Base-by-base conservation (phyloP, 1,140 invertebrate species). In the Papilio dardanus region DNA sequence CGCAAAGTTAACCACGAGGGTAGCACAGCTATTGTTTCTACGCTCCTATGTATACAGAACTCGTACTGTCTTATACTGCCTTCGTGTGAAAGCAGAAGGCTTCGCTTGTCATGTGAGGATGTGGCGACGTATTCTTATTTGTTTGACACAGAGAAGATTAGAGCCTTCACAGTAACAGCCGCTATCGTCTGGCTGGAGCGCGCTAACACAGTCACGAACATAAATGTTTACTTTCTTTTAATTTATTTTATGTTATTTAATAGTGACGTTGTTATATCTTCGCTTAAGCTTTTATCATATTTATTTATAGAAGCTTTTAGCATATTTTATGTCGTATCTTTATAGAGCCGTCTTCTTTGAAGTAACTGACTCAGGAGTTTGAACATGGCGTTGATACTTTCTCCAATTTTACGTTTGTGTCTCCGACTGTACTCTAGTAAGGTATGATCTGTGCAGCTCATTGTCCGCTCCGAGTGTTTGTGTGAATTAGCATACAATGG, bases 401-500 rank as follows among this genome's bases (percentile, higher is more conserved):
- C 1, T 19, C 19, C 7, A 46, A 46, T 46, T 46, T n/a, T 0
- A 46, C 14, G 35, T 66, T 21, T 42, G n/a, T 68, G 66, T 40
- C n/a, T 2, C 3, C 21, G 67, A 42, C 35, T 69, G 67, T 37
- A 37, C 35, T n/a, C 35, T 37, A 69, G 67, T 7, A 40, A 69
- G 40, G 7, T 37, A 21, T 35, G 76, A 77, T 76, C 73, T 79
- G 75, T 79, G 65, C 68, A 75, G 74, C 66, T 74, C 68, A 74
- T 76, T 76, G 74, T 79, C 40, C 67, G 35, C 31, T 40, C 33
- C 67, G 33, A 69, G n/a, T 42, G 67, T 40, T 42, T 67, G 74
- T 77, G 74, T 79, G 76, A 76, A 80, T 80, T 80, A 80, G 37
- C 79, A 80, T 78, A 80, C 79, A 80, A 80, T 80, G 28, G 42